Base-by-base conservation (phyloP, 2,888 invertebrate genomes). In the Pristionchus arcanus region DNA sequence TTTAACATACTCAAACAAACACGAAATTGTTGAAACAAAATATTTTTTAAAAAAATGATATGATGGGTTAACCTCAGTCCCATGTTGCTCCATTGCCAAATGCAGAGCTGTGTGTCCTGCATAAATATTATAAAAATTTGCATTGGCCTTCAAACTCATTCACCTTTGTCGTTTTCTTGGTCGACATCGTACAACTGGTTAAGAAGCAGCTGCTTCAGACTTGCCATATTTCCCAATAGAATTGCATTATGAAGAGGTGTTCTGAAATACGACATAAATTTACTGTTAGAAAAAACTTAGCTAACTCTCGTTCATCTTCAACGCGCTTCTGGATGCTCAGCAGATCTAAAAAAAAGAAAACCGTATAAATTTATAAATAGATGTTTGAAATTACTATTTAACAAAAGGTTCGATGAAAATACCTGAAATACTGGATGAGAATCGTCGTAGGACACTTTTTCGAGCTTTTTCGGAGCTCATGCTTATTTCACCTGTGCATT, bases 391-490 rank as follows among this genome's bases (percentile, higher is more conserved):
- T 25, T 71, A 31, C 34, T 28, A 71, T 31, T 28, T 25, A 71
- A 71, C 3, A n/a, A 85, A 31, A 34, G 4, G 7, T 21, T 59
- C 3, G 9, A 63, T 15, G 59, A 63, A 86, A 63, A 68, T 63
- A 92, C 93, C 93, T 90, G 92, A 92, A 71, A 93, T 91, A 90
- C 91, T 91, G 0, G 92, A 91, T 4, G 93, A 93, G 89, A 93
- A 93, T 31, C 92, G 89, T 15, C 92, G 89, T 0, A 93, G 83
- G 28, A 92, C 87, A 49, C 87, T 87, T 42, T 37, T 87, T 15
- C 71, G 42, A 31, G 71, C 87, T 4, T 49, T 87, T 21, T 21
- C n/a, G 16, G 77, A 42, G 25, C 49, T 77, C 77, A 77, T 77
- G 19, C 21, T 42, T 1, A 37, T 9, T 25, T 77, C 77, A 77